Base-by-base conservation (phyloP, 2,113 vertebrate species). In the Gymnobelideus leadbeateri region DNA sequence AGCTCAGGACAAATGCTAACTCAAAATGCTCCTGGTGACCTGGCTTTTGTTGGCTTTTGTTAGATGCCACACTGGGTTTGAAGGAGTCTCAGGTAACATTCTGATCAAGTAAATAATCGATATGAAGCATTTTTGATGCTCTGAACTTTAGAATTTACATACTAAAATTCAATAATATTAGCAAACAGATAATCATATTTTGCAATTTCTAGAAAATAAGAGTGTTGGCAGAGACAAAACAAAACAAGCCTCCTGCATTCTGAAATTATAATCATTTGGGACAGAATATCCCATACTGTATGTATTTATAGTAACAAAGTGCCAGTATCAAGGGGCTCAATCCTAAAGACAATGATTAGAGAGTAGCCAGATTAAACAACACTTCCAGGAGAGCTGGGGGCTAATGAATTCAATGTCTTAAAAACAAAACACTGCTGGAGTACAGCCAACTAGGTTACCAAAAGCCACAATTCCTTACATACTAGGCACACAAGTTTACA, bases 281-380 rank as follows among this genome's bases (percentile, higher is more conserved):
- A 90, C 3, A 24, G 53, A 91, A 53, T 8, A 2, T 43, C 94
- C 7, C 9, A 61, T 49, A 92, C 23, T 89, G 90, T 43, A 61
- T 49, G 19, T 68, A 55, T 28, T 77, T 91, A 93, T 92, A 92
- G 46, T 91, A 95, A 89, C 89, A 91, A 55, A 93, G 91, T 51
- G 47, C 47, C 24, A 57, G 61, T n/a, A 28, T 54, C 61, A 68
- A 37, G 31, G 55, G 61, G 61, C 61, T 68, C 31, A 37, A 37
- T 68, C 31, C 61, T 31, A 68, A 37, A 68, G 61, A 68, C 61
- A 37, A 68, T 4, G 57, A 68, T 68, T 37, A 68, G 31, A 37
- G 31, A 37, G 31, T 31, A 68, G 61, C 31, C 54, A 55, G 26
- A 55, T 55, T 55, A 26, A 8, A 68, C 61, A 37, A 68, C 8